Percentiles rank a stretch among this genome's conserved stretches.
These are phyloP conservation scores for Amorpha juglandis DNA, from an alignment of 2,888 invertebrate species.

Conservation along the genomic window DNA sequence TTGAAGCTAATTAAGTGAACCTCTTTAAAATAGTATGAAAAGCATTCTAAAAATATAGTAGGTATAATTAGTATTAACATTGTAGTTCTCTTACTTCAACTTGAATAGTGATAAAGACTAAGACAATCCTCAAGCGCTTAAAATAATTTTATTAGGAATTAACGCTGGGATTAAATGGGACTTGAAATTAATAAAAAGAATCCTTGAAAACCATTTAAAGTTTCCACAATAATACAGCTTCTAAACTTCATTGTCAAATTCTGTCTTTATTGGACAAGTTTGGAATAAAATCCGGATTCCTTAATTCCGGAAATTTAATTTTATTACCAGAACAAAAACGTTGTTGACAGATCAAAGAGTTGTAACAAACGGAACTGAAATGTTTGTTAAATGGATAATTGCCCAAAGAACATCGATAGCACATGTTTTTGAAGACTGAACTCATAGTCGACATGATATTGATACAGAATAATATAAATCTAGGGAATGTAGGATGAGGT, in stretches of 20 bases:
- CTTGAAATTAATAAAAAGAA: background rate
- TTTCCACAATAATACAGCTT: background rate
- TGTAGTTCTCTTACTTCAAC: background rate
- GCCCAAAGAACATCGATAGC: constrained; percentile 20
- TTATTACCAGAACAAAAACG: background rate
- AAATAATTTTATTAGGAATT: constrained; percentile 1
- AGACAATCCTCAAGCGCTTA: background rate
- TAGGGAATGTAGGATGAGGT: background rate
- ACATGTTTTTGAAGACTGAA: constrained; percentile 9
- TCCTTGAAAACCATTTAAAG: constrained; percentile 13
- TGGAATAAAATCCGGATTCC: constrained; percentile 15
- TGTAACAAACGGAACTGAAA: constrained; percentile 20
- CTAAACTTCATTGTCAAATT: constrained; percentile 1
- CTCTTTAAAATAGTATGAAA: too few species aligned
- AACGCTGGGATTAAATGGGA: background rate
- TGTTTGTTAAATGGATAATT: background rate
- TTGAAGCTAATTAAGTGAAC: too few species aligned
- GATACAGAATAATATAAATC: background rate
- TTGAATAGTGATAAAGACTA: background rate
- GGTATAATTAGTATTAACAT: background rate
- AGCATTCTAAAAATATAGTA: too few species aligned
- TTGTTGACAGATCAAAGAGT: constrained; percentile 23
- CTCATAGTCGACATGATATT: constrained; percentile 3
- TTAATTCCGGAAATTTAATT: constrained; percentile 10
- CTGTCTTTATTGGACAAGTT: constrained; percentile 16